Evolutionary conservation across 2,797 vertebrate species (phyloP).

Genomic region (Sebastes cheni): DNA sequence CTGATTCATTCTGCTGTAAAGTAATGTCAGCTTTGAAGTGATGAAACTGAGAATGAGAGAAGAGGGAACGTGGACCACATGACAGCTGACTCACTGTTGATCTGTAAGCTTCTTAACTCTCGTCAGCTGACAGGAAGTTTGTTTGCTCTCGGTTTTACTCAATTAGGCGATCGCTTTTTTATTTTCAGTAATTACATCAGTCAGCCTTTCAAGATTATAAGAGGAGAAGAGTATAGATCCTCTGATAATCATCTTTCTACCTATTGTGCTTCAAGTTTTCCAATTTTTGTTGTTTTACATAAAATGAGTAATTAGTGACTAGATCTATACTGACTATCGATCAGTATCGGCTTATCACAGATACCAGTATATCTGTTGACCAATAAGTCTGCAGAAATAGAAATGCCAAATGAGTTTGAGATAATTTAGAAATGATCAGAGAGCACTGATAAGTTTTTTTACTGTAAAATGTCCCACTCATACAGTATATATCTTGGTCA

Average conservation of each 20-base stretch:
- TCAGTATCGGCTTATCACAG: not conserved
- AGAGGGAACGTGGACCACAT: not conserved
- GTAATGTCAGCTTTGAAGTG: not conserved
- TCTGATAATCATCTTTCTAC: not conserved
- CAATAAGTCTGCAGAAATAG: not conserved
- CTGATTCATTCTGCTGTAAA: not conserved
- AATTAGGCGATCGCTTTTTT: not conserved
- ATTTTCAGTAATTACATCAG: not conserved
- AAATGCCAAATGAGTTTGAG: too few species aligned
- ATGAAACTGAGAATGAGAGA: not conserved
- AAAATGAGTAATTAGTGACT: not conserved
- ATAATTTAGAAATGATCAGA: too few species aligned
- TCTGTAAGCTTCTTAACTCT: slow-evolving; percentile 4
- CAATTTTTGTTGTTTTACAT: not conserved
- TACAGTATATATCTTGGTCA: too few species aligned
- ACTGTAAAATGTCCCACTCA: too few species aligned
- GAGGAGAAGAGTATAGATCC: not conserved
- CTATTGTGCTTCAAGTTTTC: not conserved
- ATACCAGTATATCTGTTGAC: not conserved
- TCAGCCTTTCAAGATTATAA: not conserved
- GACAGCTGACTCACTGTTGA: slow-evolving; percentile 30
- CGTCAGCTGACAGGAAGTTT: slow-evolving; percentile 23
- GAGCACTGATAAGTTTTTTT: too few species aligned
- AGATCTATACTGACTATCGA: not conserved
- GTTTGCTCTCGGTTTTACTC: slow-evolving; percentile 3